These are phyloP conservation scores for Rhynchomys soricoides DNA, from an alignment of 2,113 vertebrate species.

Conservation along the genomic window DNA sequence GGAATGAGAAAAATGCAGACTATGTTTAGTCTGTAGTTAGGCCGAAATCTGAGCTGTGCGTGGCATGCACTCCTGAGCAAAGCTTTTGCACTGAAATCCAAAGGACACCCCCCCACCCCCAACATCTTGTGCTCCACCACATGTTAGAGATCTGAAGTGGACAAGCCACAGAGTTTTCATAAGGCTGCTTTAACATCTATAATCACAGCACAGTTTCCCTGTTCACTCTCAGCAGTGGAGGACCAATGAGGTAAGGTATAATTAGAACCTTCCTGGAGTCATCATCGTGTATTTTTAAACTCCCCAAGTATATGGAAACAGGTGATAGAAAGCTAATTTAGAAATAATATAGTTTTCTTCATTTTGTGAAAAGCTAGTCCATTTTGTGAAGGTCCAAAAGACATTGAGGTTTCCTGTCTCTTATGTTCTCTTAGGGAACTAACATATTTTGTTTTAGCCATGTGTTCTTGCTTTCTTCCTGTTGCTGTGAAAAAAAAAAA, in stretches of 20 bases:
- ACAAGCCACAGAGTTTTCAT: background rate
- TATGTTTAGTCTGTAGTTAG: conserved; percentile 79
- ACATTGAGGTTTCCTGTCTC: background rate
- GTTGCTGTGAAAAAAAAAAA: background rate
- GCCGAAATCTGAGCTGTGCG: conserved; percentile 66
- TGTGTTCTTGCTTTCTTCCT: background rate
- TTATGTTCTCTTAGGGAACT: background rate
- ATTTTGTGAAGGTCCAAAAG: conserved; percentile 19
- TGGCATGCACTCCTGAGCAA: conserved; percentile 34
- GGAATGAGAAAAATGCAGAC: conserved; percentile 79
- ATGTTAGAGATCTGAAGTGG: background rate
- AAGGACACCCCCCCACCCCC: background rate
- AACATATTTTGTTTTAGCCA: background rate
- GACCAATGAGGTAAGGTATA: background rate
- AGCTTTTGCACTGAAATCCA: conserved; percentile 38
- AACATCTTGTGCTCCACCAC: background rate
- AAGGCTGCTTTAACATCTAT: conserved; percentile 43
- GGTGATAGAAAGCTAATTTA: background rate
- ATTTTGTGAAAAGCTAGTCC: background rate
- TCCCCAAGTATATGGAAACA: background rate
- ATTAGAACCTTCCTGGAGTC: background rate
- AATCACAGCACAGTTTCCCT: background rate
- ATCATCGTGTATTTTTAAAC: background rate
- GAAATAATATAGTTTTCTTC: background rate
- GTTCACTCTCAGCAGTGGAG: background rate